Evolutionary conservation across 2,888 invertebrate species (phyloP), one percentile per base, ranked within the genome.

Genomic region (Philopedon plagiatum): DNA sequence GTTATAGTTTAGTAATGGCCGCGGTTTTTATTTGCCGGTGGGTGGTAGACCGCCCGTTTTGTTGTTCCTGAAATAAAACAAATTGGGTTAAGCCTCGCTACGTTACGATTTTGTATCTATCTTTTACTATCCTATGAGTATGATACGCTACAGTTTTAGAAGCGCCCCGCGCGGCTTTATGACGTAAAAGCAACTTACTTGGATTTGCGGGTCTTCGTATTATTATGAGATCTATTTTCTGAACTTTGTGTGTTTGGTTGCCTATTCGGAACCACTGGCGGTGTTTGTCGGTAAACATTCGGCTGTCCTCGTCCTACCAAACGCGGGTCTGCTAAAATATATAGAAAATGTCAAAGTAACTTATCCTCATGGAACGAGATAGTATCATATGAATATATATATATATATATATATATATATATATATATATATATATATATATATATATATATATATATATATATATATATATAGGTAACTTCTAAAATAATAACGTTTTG

Each of bases 301-400:
- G 83, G 82, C 71, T 82, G 85, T 19, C 81, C 80, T 71, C 84
- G 78, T 61, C 81, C 81, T n/a, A 82, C 76, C 64, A 82, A 75
- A 76, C 83, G 80, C 61, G 80, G 79, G 75, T 85, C 85, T 57
- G 79, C 82, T 83, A 75, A 57, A 73, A 66, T 60, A 54, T 21
- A 41, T 1, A 58, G 49, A 46, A 9, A 58, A 9, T 5, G 3
- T 29, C 29, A 29, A n/a, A n/a, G n/a, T n/a, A n/a, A n/a, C n/a
- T n/a, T n/a, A n/a, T n/a, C n/a, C n/a, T n/a, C n/a, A n/a, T n/a
- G n/a, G n/a, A n/a, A n/a, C n/a, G n/a, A n/a, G n/a, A n/a, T n/a
- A n/a, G n/a, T n/a, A n/a, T n/a, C n/a, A n/a, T n/a, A n/a, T n/a
- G n/a, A n/a, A n/a, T n/a, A n/a, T n/a, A n/a, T n/a, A n/a, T n/a